Evolutionary conservation across 2,113 vertebrate genomes (phyloP), one percentile per base, ranked within the genome.

Genomic region (Colius striatus): DNA sequence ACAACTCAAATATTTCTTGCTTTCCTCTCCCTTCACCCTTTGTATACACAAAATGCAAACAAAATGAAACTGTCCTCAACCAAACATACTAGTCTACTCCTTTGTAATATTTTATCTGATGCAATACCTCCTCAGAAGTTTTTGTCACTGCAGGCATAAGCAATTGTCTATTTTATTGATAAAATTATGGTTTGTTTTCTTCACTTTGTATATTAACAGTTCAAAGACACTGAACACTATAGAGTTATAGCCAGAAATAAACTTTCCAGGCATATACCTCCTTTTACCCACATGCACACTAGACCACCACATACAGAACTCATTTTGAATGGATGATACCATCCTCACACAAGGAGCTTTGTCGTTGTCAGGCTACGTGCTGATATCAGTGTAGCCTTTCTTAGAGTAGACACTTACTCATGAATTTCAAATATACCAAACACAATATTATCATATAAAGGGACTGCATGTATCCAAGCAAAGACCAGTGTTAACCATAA

Each of bases 221-320:
- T 73, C 66, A 63, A 72, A 85, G 22, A 60, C 11, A 65, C 17
- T 43, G 21, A 95, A 47, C 8, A 25, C 16, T 27, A 57, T 14
- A 34, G 7, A 83, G 21, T 13, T 34, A 13, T 1, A 83, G 58
- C 27, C 67, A 83, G 34, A 84, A 62, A 77, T 7, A 62, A 47
- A 53, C 71, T 66, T 72, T 30, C 13, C 43, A 79, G 45, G 22
- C 22, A 41, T 1, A 7, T 3, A 36, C 16, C 22, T 72, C 47
- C 38, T 48, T 34, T 76, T 6, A 2, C 9, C 55, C n/a, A 11
- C 3, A 3, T 14, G 1, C 4, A 21, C 0, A 1, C 30, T 3
- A 43, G 38, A 54, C 3, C 43, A 47, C 6, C 70, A 41, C 34
- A 34, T 3, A 15, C 20, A 2, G 15, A 82, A 47, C 15, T 57